Percentiles rank a stretch among this genome's conserved stretches.
These are phyloP conservation scores for Ciconia stormi DNA, from an alignment of 2,113 vertebrate species.

Conservation along the genomic window DNA sequence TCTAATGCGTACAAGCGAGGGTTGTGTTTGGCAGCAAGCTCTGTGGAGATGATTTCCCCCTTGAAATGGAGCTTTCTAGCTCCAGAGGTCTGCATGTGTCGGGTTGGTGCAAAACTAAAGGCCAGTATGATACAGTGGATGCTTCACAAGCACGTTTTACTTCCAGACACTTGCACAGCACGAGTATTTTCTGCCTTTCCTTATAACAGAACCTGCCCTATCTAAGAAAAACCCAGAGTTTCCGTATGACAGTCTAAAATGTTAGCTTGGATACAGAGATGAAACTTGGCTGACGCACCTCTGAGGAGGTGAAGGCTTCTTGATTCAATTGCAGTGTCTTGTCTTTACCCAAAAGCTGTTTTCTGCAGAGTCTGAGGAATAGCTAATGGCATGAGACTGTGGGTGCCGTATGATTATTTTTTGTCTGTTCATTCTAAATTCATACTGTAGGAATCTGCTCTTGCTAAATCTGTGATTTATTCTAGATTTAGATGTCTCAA, in stretches of 20 bases:
- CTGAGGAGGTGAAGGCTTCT: background rate
- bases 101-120: background rate
- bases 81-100: background rate
- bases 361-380: background rate
- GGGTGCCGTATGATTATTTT: background rate
- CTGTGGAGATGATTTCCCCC: background rate
- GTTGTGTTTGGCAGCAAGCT: background rate
- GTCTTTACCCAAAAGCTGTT: background rate
- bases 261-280: background rate
- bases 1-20: rapidly evolving
- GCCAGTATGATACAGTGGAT: rapidly evolving
- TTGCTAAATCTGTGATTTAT: background rate
- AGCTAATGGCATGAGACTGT: background rate
- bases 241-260: rapidly evolving
- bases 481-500: slow-evolving; percentile 43
- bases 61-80: background rate
- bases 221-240: background rate
- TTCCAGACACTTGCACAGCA: background rate
- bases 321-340: background rate
- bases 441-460: background rate
- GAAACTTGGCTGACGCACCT: background rate
- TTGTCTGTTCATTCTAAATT: background rate
- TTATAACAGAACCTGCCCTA: background rate
- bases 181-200: background rate
- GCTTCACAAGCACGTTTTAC: background rate